phyloP scores from a whole-genome alignment of 2,888 invertebrate species.

The Orthonevra nobilis region DNA sequence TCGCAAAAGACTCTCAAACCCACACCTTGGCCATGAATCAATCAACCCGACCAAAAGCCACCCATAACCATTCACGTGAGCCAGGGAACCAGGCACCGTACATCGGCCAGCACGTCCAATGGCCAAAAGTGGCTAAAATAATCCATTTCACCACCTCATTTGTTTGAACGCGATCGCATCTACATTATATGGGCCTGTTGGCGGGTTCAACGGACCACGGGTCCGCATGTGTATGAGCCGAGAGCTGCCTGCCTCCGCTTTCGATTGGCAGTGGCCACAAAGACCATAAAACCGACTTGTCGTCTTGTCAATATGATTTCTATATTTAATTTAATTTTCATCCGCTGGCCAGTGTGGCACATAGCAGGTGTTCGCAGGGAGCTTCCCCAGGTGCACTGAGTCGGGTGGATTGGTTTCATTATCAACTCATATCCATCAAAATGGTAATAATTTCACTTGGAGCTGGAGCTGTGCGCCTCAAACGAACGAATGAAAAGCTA shows the following conservation, averaged over 20 bases:
- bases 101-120: neutral
- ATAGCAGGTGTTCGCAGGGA: conserved; percentile 1
- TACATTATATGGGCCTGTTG: neutral
- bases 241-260: conserved; percentile 3
- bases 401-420: conserved; percentile 19
- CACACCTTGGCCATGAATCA: conserved; percentile 37
- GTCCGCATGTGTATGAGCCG: neutral
- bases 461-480: neutral
- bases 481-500: conserved; percentile 18
- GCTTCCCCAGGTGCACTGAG: neutral
- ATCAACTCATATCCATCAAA: conserved; percentile 37
- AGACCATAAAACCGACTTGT: conserved; percentile 21
- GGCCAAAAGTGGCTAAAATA: conserved; percentile 39
- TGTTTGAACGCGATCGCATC: conserved; percentile 24
- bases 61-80: neutral
- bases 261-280: neutral
- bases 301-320: conserved; percentile 46
- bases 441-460: conserved; percentile 32
- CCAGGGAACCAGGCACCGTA: neutral
- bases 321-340: conserved; percentile 36
- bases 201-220: conserved; percentile 35
- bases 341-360: neutral
- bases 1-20: conserved; percentile 7
- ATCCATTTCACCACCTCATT: conserved; percentile 49
- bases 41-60: conserved; percentile 27